Conservation (phyloP, 2,888 invertebrate species). For the Rhyacophila evoluta region DNA sequence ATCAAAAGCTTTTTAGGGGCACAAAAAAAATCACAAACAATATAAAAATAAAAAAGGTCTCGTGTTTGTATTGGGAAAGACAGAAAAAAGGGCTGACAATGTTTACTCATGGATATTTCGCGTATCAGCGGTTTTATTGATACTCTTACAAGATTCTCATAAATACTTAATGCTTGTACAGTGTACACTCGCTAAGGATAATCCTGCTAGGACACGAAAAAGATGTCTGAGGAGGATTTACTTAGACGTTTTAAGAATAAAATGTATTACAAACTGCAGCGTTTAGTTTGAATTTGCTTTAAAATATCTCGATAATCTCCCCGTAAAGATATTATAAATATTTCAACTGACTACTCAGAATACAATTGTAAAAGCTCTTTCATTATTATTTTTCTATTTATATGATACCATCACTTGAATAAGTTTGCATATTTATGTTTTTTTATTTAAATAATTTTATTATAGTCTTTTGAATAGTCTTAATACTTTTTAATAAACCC, state of each 20-base stretch:
- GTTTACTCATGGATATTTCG: conserved; percentile 28
- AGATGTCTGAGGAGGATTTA: neutral
- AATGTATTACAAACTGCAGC: neutral
- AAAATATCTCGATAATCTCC: no score
- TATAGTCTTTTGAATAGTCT: no score
- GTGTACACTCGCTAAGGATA: conserved; percentile 4
- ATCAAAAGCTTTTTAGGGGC: conserved; percentile 9
- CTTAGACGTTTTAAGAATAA: neutral
- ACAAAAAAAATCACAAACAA: conserved; percentile 23
- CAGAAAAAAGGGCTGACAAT: conserved; percentile 26
- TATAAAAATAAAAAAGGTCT: conserved; percentile 29
- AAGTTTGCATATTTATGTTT: no score
- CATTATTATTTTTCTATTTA: no score
- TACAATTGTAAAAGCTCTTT: no score
- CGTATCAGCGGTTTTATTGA: conserved; percentile 34
- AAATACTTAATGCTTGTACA: conserved; percentile 24
- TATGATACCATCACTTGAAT: no score
- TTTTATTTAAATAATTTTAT: no score
- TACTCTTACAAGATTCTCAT: conserved; percentile 7
- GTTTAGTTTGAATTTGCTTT: neutral
- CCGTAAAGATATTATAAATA: no score
- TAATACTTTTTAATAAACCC: no score
- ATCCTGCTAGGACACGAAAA: neutral
- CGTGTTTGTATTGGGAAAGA: conserved; percentile 31
- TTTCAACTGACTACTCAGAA: no score